These are phyloP conservation scores for Dicerorhinus sumatrensis DNA, from an alignment of 2,113 vertebrate species.

Conservation along the genomic window DNA sequence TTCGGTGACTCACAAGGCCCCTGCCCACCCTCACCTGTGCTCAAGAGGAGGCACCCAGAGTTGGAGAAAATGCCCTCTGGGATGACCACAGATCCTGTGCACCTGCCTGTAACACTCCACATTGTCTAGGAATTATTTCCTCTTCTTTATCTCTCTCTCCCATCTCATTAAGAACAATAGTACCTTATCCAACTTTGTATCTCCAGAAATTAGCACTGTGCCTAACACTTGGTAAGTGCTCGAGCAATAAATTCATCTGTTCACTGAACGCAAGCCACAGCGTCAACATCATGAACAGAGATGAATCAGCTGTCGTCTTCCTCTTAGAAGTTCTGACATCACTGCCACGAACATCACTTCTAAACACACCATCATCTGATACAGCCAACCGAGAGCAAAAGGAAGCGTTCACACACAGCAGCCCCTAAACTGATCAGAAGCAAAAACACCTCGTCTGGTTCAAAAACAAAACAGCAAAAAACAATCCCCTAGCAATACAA, in stretches of 20 bases:
- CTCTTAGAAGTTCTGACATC: neutral
- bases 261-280: neutral
- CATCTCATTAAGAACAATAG: neutral
- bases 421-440: conserved; percentile 52
- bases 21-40: neutral
- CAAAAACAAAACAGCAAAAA: conserved; percentile 48
- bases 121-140: neutral
- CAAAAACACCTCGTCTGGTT: conserved; percentile 61
- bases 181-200: neutral
- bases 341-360: neutral
- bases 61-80: too few species aligned
- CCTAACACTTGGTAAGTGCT: neutral
- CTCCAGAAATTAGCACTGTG: neutral
- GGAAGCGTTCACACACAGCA: conserved; percentile 53
- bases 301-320: neutral
- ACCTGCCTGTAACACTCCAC: neutral
- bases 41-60: neutral
- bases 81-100: neutral
- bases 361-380: conserved; percentile 25
- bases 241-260: neutral
- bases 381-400: neutral
- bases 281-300: neutral
- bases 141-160: neutral
- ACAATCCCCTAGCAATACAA: conserved; percentile 51
- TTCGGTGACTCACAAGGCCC: neutral